Conservation (phyloP, 2,797 vertebrate genomes). For the Mycteria americana region DNA sequence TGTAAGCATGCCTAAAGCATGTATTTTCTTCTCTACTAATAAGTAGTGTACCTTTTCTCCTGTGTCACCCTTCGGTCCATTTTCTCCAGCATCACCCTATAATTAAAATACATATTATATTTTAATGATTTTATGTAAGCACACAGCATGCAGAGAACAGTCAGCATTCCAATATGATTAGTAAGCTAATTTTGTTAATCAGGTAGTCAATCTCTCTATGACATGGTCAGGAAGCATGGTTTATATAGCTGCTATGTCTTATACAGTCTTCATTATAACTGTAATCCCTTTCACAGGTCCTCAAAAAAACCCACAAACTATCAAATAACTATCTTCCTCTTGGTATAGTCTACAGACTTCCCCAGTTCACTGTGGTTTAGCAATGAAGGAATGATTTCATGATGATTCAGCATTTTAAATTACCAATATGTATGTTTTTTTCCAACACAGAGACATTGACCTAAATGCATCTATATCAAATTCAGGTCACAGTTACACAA, state of each 20-base stretch:
- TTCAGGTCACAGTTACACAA: not conserved
- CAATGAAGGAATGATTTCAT: not conserved
- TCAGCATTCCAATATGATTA: not conserved
- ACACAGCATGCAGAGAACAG: not conserved
- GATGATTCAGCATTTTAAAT: not conserved
- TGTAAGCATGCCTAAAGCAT: not conserved
- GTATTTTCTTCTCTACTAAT: not conserved
- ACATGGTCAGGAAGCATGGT: not conserved
- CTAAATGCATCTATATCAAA: not conserved
- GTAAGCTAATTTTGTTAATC: not conserved
- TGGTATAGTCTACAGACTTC: not conserved
- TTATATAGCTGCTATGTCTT: not conserved
- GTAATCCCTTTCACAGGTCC: not conserved
- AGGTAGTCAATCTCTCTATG: not conserved
- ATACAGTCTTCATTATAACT: not conserved
- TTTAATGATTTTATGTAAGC: not conserved
- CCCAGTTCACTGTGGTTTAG: not conserved
- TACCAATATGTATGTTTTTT: not conserved
- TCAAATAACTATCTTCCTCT: not conserved
- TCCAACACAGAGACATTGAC: not conserved
- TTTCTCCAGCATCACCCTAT: conserved; percentile 91
- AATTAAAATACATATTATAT: not conserved
- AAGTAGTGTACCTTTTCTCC: conserved; percentile 89
- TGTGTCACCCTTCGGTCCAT: conserved; percentile 86
- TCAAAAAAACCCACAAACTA: not conserved